Base-by-base conservation (phyloP, 2,888 invertebrate species). In the Sabatieria punctata region DNA sequence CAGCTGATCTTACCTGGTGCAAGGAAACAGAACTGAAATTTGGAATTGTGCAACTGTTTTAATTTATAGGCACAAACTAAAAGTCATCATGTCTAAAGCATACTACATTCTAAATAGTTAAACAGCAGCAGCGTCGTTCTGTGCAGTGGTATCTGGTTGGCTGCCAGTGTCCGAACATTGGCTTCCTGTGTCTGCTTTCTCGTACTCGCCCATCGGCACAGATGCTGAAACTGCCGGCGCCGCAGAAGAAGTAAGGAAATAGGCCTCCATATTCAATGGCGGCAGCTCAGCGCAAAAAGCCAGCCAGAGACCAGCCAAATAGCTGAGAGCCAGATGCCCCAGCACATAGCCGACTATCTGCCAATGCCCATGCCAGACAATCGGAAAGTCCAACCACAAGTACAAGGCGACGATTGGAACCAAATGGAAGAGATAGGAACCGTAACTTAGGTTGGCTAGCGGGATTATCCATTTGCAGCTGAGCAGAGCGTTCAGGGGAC, bases 371-470 rank as follows among this genome's bases (percentile, higher is more conserved):
- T n/a, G 36, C 36, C 36, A 36, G 4, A 15, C 36, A 19, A 18
- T 18, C 36, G 36, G 36, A 4, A 36, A n/a, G 36, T 19, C 36
- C 6, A 6, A 15, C 36, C 36, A 36, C 36, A 36, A n/a, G 36
- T 36, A 36, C 6, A n/a, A 18, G 41, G 25, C 41, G 3, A 41
- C 26, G 41, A 41, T 41, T 8, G 26, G 24, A 15, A 24, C 2
- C 26, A 41, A 4, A n/a, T 41, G 41, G 41, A n/a, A 24, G 15
- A 41, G 25, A 18, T 41, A 41, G n/a, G 26, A n/a, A 2, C 41
- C 41, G 18, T 24, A 41, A n/a, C n/a, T 13, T 15, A 15, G n/a
- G 25, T 41, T 24, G 11, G 41, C 41, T 26, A 41, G 25, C 25
- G 21, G 41, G 13, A 25, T 26, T 18, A 11, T 3, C 19, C 11